Evolutionary conservation across 2,797 vertebrate genomes (phyloP), one percentile per base, ranked within the genome.

Genomic region (Agapornis canus): DNA sequence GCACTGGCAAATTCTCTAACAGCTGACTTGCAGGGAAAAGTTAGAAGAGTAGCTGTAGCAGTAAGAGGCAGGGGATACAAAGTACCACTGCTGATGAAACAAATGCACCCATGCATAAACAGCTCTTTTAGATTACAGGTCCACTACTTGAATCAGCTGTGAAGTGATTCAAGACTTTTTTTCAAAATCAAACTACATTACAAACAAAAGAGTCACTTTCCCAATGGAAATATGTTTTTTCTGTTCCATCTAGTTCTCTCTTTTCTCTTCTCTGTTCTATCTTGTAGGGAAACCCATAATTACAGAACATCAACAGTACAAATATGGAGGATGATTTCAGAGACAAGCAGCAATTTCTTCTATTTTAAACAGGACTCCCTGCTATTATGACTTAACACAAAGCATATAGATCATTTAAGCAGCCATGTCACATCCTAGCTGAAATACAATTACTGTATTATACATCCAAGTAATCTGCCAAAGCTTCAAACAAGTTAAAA

Each of bases 311-410:
- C 8, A 29, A 26, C 6, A 52, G 23, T 37, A 91, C 48, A 91
- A 82, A 82, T 40, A 87, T 0, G 22, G 45, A 86, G n/a, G 15
- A 91, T 29, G 52, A 81, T 21, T 86, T 92, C 65, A 88, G 2
- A 80, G 32, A 63, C 39, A 88, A 82, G 39, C 32, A 85, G 68
- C 21, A 89, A 65, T 86, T 91, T 92, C 48, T 81, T 78, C 57
- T 83, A 61, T 47, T 93, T 86, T 80, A 45, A 82, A 84, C 5
- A 70, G 37, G 59, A 83, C 57, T 85, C 84, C 82, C 57, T 95
- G 57, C 61, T 68, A 60, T 78, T 85, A 81, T 16, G 45, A 91
- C 72, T 81, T 71, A 88, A 70, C 79, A 81, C 10, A 69, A 60
- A 76, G 17, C 32, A 31, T 20, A 26, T 1, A 40, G 20, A 49